Percentiles rank a stretch among this genome's conserved stretches.
phyloP scores from a whole-genome alignment of 2,113 vertebrate species.

The Pipra filicauda region DNA sequence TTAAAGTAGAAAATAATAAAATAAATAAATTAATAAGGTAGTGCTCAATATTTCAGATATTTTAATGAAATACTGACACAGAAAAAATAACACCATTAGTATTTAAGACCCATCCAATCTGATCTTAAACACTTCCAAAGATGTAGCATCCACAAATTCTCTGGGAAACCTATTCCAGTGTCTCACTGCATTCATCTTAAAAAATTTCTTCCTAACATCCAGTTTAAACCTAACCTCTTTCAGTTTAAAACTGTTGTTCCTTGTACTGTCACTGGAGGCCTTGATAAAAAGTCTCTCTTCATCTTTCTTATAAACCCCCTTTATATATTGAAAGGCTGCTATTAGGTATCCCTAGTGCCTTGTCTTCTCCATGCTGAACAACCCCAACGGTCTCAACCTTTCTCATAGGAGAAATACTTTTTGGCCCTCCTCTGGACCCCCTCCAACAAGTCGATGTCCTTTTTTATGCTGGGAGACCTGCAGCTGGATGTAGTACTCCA shows the following conservation, averaged over 20 bases:
- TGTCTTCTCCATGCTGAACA: neutral
- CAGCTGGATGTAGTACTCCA: neutral
- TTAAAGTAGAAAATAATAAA: neutral
- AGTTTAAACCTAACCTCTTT: neutral
- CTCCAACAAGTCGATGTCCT: fast-evolving
- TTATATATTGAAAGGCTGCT: neutral
- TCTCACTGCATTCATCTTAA: neutral
- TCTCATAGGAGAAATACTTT: neutral
- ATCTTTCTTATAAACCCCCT: neutral
- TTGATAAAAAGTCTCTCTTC: neutral
- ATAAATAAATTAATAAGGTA: neutral
- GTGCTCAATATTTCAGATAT: neutral
- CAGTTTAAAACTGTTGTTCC: neutral
- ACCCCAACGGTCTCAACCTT: neutral
- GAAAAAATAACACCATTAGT: neutral
- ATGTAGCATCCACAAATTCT: neutral
- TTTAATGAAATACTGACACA: neutral
- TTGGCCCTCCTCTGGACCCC: neutral
- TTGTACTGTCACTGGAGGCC: neutral
- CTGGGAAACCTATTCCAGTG: neutral
- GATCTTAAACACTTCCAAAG: neutral
- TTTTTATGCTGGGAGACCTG: fast-evolving
- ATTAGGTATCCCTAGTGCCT: fast-evolving
- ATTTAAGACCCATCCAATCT: neutral
- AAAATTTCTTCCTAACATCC: neutral